These are phyloP conservation scores for Sphecodes monilicornis DNA, from an alignment of 2,888 invertebrate species.

Conservation along the genomic window DNA sequence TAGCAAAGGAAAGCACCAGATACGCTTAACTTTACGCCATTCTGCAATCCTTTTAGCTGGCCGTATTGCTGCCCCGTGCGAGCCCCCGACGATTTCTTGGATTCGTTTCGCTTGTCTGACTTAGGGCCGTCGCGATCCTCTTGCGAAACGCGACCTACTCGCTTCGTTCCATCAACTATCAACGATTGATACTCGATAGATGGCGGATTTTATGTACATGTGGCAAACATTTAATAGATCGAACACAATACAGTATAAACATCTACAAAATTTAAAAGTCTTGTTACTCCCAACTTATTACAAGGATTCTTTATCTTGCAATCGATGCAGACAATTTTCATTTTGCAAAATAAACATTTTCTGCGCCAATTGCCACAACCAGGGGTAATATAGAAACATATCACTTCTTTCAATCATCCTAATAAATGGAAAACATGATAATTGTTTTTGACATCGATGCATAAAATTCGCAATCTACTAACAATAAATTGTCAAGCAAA, in stretches of 20 bases:
- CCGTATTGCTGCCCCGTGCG: slow-evolving; percentile 15
- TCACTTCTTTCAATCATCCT: no score
- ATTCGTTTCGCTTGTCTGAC: background rate
- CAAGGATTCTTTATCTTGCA: no score
- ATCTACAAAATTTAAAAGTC: no score
- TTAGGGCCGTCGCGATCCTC: background rate
- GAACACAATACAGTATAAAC: background rate
- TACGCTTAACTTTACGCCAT: slow-evolving; percentile 73
- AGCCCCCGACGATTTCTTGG: background rate
- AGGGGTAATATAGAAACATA: no score
- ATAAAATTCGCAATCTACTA: no score
- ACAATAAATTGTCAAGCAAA: no score
- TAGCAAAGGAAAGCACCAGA: slow-evolving; percentile 65
- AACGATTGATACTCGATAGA: background rate
- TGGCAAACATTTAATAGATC: background rate
- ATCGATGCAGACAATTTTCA: no score
- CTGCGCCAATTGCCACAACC: no score
- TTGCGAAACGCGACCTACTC: background rate
- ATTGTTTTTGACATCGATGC: no score
- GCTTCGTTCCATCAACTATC: slow-evolving; percentile 7
- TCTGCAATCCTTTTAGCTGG: slow-evolving; percentile 67
- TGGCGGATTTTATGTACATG: background rate
- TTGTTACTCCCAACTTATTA: no score
- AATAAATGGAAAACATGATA: no score
- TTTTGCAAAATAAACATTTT: no score